Conservation (phyloP, 2,888 invertebrate genomes). For the Ethmia dodecea region DNA sequence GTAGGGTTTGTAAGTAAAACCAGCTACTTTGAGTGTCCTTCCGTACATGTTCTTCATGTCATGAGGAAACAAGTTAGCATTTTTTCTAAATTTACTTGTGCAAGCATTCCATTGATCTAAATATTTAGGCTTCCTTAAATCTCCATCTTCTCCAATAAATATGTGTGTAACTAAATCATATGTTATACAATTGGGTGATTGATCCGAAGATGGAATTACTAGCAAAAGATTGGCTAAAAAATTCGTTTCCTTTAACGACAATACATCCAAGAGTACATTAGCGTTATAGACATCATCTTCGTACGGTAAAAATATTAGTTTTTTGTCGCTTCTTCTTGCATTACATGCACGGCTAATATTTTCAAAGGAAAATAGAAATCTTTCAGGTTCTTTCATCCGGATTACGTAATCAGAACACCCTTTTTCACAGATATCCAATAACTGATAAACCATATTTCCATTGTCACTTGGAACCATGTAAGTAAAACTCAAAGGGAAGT, state of each 20-base stretch:
- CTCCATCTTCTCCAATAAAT: constrained; percentile 45
- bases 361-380: constrained; percentile 57
- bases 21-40: constrained; percentile 66
- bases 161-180: constrained; percentile 60
- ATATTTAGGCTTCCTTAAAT: constrained; percentile 33
- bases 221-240: constrained; percentile 54
- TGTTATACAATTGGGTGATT: constrained; percentile 25
- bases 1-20: constrained; percentile 80
- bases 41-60: constrained; percentile 63
- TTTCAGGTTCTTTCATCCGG: constrained; percentile 41
- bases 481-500: constrained; percentile 29
- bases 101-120: constrained; percentile 64
- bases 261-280: constrained; percentile 29
- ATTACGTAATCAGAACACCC: constrained; percentile 71
- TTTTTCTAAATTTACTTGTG: constrained; percentile 36
- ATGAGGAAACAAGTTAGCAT: constrained; percentile 62
- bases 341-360: constrained; percentile 46
- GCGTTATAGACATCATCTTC: constrained; percentile 16
- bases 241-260: constrained; percentile 41
- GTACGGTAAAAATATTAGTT: constrained; percentile 54
- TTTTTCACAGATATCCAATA: constrained; percentile 51
- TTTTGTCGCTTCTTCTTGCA: constrained; percentile 61
- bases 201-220: constrained; percentile 27
- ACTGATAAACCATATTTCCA: constrained; percentile 29
- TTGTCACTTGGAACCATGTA: constrained; percentile 31